These are phyloP conservation scores for Lasioglossum lativentre DNA, from an alignment of 2,888 invertebrate genomes.

Conservation along the genomic window DNA sequence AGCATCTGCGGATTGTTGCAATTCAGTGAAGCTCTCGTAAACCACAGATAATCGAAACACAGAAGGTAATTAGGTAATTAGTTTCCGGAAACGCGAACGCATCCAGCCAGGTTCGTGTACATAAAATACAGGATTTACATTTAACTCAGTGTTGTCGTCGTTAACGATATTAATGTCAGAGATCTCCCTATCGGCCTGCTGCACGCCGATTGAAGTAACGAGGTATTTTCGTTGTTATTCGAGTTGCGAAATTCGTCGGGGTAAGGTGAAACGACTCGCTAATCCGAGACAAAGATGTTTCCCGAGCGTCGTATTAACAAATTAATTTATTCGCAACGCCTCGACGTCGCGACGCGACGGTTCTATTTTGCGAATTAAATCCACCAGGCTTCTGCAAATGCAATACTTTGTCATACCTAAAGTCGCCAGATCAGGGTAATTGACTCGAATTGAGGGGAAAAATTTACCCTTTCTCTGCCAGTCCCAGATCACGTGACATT, in stretches of 20 bases:
- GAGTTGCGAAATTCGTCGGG: slow-evolving; percentile 6
- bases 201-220: slow-evolving; percentile 38
- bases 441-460: too few species aligned
- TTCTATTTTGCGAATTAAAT: not conserved
- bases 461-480: too few species aligned
- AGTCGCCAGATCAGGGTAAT: too few species aligned
- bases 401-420: too few species aligned
- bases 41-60: slow-evolving; percentile 54
- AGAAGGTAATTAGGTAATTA: slow-evolving; percentile 60
- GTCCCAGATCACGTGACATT: too few species aligned
- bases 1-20: slow-evolving; percentile 11
- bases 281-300: not conserved
- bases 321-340: not conserved
- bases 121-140: slow-evolving; percentile 52
- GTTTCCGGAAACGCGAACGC: slow-evolving; percentile 40
- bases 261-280: not conserved
- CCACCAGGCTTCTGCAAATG: not conserved
- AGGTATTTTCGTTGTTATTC: slow-evolving; percentile 29
- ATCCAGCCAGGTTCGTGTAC: slow-evolving; percentile 21
- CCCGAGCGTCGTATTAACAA: not conserved
- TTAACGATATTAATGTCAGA: slow-evolving; percentile 34
- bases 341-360: too few species aligned
- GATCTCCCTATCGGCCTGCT: slow-evolving; percentile 26
- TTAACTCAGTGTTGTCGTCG: slow-evolving; percentile 32
- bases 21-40: slow-evolving; percentile 37